Base-by-base conservation (phyloP, 2,797 vertebrate species). In the Chloroceryle amazona region DNA sequence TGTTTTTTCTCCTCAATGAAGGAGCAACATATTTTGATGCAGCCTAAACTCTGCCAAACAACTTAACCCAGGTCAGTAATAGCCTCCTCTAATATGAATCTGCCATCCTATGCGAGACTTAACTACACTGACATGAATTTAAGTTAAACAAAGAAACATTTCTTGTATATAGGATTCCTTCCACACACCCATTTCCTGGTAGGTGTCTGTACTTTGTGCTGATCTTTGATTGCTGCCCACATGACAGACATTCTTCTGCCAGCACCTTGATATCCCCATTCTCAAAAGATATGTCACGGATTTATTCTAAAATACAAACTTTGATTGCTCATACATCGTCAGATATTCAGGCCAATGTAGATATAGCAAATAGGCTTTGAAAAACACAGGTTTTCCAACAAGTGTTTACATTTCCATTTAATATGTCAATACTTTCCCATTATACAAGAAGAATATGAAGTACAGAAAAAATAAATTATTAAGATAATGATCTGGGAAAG, bases 381-480 rank as follows among this genome's bases (percentile, higher is more conserved):
- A 90, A 94, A 79, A 28, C 33, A 67, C 57, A 65, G 62, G n/a
- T 66, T 79, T 90, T 74, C n/a, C 63, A 81, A 82, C 58, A 88
- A 41, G 19, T 44, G 55, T 51, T 89, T 61, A 72, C 31, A 75
- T 58, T 79, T 70, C 35, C 71, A 82, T 91, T 95, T 93, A 95
- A 81, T 86, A 78, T 25, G n/a, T 58, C 37, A 81, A 63, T 29
- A 54, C 4, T 54, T 75, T 21, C 66, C 51, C 39, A 11, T 70
- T 44, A 49, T 65, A 54, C 35, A 58, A 17, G 60, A 90, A 90
- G 29, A 88, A 63, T 65, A 83, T 5, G 14, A 94, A 70, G 42
- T 51, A 87, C 23, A 78, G 20, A 72, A 84, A 72, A 76, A 78
- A n/a, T 33, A 71, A 70, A 78, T 49, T 31, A 70, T 52, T 58